Evolutionary conservation across 1,140 invertebrate genomes (phyloP).

Genomic region (Acyrthosiphon pisum): DNA sequence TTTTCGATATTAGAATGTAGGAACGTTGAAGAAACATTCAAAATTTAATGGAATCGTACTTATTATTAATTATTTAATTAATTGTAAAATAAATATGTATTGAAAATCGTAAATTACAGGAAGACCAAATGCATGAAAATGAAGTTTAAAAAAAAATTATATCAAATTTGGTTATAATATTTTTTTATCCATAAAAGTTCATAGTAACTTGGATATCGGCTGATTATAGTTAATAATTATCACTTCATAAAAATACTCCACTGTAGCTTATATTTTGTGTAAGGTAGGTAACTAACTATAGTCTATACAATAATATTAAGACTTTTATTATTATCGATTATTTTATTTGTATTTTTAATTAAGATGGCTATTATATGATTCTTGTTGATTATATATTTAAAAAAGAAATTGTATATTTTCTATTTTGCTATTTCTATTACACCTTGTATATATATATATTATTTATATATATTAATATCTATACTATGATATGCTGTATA

Average conservation of each 20-base stretch:
- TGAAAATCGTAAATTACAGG: too few relatives aligned
- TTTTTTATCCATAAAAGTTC: background rate
- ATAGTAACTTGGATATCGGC: background rate
- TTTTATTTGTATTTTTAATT: background rate
- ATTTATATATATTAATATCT: too few relatives aligned
- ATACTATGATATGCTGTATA: too few relatives aligned
- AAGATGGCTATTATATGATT: background rate
- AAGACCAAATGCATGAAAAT: background rate
- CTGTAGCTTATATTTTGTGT: background rate
- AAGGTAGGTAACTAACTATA: too few relatives aligned
- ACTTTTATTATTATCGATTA: too few relatives aligned
- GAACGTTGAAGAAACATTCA: too few relatives aligned
- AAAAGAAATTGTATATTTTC: background rate
- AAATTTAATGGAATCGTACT: too few relatives aligned
- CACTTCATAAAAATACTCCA: background rate
- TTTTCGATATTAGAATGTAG: too few relatives aligned
- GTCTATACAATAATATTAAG: too few relatives aligned
- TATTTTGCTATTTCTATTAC: background rate
- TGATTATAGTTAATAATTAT: background rate
- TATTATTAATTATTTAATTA: too few relatives aligned
- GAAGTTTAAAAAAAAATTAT: background rate
- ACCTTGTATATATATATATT: too few relatives aligned
- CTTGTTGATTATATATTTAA: background rate
- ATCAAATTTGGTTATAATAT: background rate
- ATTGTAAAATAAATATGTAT: too few relatives aligned